These are phyloP conservation scores for Gopherus evgoodei DNA, from an alignment of 2,113 vertebrate species.

Conservation along the genomic window DNA sequence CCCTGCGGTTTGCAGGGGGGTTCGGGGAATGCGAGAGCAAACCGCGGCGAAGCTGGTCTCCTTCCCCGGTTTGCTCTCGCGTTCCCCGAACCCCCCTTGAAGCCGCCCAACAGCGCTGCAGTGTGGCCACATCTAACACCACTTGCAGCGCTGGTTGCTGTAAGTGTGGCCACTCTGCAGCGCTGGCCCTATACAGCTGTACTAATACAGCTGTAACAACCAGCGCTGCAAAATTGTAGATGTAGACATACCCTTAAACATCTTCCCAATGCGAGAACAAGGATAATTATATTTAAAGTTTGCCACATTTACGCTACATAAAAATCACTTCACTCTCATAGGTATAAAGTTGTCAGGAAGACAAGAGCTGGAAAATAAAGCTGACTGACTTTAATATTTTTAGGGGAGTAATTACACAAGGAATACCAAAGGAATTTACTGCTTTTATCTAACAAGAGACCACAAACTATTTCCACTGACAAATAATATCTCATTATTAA, in stretches of 20 bases:
- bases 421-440: background rate
- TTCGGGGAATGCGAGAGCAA: too few species aligned
- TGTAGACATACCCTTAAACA: background rate
- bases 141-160: too few species aligned
- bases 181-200: too few species aligned
- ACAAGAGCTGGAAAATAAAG: background rate
- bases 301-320: background rate
- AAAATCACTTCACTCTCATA: background rate
- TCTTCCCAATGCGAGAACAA: background rate
- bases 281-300: background rate
- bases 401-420: background rate
- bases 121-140: too few species aligned
- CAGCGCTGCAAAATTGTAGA: too few species aligned
- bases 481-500: background rate
- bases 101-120: too few species aligned
- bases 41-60: too few species aligned
- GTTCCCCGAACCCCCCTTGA: too few species aligned
- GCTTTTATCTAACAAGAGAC: background rate
- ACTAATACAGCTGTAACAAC: too few species aligned
- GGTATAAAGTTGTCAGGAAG: background rate
- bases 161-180: too few species aligned
- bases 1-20: too few species aligned
- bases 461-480: background rate
- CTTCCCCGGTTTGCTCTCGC: too few species aligned
- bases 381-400: background rate